Base-by-base conservation (phyloP, 1,140 invertebrate genomes). In the Colletes latitarsis region DNA sequence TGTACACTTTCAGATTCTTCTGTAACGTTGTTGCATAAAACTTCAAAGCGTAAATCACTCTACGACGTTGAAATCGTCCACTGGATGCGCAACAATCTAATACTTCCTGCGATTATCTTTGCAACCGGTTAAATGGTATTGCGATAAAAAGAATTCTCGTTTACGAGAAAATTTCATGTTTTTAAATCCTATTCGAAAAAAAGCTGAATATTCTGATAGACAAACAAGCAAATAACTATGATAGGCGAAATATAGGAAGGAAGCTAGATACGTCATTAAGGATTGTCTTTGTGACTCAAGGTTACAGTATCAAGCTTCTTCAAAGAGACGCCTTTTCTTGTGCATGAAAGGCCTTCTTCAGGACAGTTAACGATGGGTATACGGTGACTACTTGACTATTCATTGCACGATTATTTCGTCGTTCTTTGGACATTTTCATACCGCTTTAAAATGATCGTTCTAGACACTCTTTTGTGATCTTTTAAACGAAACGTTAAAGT, bases 301-400 rank as follows among this genome's bases (percentile, higher is more conserved):
- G 49, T 55, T 66, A 8, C 9, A 21, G 8, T 15, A n/a, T 5
- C 6, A 17, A 62, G n/a, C 19, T 53, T 12, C 0, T n/a, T 3
- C 19, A 62, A 19, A 4, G 14, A 21, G 39, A 1, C 10, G 52
- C 12, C 19, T 9, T 49, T 10, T 70, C 14, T 52, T 14, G 5
- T 12, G 17, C 21, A 19, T 77, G 57, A 77, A 77, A 52, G 76
- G 21, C 57, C 55, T 58, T 55, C 30, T 17, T 55, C 53, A 49
- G 8, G 57, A 71, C 46, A 52, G 55, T 71, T 71, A 62, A 60
- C 6, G 76, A 58, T 12, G 30, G n/a, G 55, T 71, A 53, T 5
- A 46, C 67, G 14, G 21, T n/a, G 46, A 39, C 57, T 41, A 41
- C 67, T 71, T 43, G n/a, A 12, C 43, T 77, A 77, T 77, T 77